Base-by-base conservation (phyloP, 1,140 invertebrate genomes). In the Brachionus sp. region DNA sequence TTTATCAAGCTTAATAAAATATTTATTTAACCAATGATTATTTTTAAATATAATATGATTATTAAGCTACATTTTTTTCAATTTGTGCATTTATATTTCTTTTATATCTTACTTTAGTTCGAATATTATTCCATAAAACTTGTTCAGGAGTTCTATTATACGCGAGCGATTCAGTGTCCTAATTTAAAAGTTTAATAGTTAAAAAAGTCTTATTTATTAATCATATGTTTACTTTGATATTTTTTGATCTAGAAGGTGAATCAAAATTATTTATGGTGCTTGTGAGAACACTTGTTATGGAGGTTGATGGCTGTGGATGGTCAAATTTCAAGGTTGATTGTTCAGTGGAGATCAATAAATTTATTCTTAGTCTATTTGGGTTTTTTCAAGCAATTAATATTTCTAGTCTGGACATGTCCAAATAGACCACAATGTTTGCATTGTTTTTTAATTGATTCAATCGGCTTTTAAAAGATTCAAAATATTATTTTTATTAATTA, bases 361-460 rank as follows among this genome's bases (percentile, higher is more conserved):
- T 66, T 25, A 66, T 66, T 66, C 29, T 29, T 25, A 25, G 10
- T 29, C 25, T 66, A 66, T 66, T 66, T 25, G 62, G 62, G 29
- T n/a, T 66, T 66, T 66, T 66, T 66, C 29, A 66, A 66, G 25
- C 62, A 66, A 66, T 66, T 23, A 25, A 66, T 66, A 29, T 12
- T 25, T 29, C 62, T 2, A 25, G 16, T 66, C 25, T 66, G 62
- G 16, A 66, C 62, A 29, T 66, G 62, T 66, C 62, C 62, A 66
- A 29, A 25, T 66, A 66, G 25, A 25, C 62, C 62, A 66, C 62
- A 66, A 29, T 66, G 62, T 66, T 66, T 66, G 25, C 62, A 66
- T 57, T 57, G 53, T 57, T 57, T 57, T 57, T 57, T 16, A 57
- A 19, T 57, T 16, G 53, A 19, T 57, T 57, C 53, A 25, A 57